Evolutionary conservation across 2,797 vertebrate species (phyloP).

Genomic region (Diceros bicornis): DNA sequence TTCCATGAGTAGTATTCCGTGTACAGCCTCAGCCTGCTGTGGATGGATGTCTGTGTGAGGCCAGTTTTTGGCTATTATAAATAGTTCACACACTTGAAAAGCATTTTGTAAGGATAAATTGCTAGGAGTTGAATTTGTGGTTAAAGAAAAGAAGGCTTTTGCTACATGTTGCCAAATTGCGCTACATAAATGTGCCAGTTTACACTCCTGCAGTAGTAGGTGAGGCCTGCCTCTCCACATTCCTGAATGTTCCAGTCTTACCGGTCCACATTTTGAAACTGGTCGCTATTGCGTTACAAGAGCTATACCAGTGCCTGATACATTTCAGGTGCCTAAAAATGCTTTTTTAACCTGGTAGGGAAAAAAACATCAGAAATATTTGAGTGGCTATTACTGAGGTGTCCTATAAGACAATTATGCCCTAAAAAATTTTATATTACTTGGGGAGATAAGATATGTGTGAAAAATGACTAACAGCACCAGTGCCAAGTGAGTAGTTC

Average conservation of each 20-base stretch:
- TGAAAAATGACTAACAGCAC: neutral
- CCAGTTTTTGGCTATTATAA: neutral
- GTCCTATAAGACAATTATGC: neutral
- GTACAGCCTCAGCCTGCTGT: neutral
- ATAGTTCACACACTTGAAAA: neutral
- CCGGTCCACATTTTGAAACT: neutral
- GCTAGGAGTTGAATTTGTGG: neutral
- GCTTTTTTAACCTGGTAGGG: neutral
- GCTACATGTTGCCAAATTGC: fast-evolving
- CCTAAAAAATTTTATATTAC: neutral
- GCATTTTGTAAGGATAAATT: neutral
- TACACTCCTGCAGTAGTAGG: neutral
- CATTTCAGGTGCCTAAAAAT: neutral
- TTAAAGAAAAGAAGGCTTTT: neutral
- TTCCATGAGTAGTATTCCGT: neutral
- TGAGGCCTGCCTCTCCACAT: neutral
- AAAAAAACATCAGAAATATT: neutral
- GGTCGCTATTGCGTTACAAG: fast-evolving
- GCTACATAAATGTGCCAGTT: neutral
- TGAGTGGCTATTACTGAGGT: neutral
- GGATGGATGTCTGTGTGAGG: neutral
- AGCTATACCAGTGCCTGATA: neutral
- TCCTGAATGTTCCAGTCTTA: neutral
- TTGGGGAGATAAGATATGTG: neutral
- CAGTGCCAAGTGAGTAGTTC: too few relatives aligned